Evolutionary conservation across 2,113 vertebrate species (phyloP), one percentile per base, ranked within the genome.

Genomic region (Hassar affinis): DNA sequence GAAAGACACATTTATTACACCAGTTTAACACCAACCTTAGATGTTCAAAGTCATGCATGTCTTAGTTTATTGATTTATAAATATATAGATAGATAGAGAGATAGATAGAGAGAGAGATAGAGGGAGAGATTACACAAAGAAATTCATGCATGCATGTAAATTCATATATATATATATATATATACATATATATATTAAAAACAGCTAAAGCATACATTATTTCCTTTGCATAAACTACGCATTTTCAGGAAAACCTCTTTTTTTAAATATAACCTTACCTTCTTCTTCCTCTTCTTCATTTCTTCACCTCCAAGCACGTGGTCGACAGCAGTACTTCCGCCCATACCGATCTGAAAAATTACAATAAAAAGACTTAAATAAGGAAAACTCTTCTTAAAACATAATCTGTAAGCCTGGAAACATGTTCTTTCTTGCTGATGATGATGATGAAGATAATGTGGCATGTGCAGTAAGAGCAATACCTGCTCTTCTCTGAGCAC

Each of bases 221-320:
- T n/a, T n/a, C n/a, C n/a, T n/a, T n/a, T n/a, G n/a, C n/a, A n/a
- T n/a, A n/a, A n/a, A n/a, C n/a, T n/a, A n/a, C n/a, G n/a, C n/a
- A n/a, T n/a, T n/a, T n/a, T n/a, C n/a, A n/a, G n/a, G n/a, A n/a
- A n/a, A n/a, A n/a, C n/a, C n/a, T n/a, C n/a, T 42, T 6, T 42
- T 42, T 3, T 6, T 42, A 42, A 42, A 42, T 42, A 42, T 42
- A 42, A 42, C 38, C 38, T 42, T 42, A 42, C 38, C 38, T 42
- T 42, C 38, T 6, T 42, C 38, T 42, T 42, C 38, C 38, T 42
- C 38, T 42, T 42, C 71, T 30, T 20, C 42, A 30, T 79, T 17
- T 62, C n/a, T 30, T 80, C 59, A 51, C 27, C 42, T 66, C 57
- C 59, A 33, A 20, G n/a, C 78, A 66, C 78, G 78, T 80, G 78